Base-by-base conservation (phyloP, 1,140 invertebrate genomes). In the Anthonomus grandis region DNA sequence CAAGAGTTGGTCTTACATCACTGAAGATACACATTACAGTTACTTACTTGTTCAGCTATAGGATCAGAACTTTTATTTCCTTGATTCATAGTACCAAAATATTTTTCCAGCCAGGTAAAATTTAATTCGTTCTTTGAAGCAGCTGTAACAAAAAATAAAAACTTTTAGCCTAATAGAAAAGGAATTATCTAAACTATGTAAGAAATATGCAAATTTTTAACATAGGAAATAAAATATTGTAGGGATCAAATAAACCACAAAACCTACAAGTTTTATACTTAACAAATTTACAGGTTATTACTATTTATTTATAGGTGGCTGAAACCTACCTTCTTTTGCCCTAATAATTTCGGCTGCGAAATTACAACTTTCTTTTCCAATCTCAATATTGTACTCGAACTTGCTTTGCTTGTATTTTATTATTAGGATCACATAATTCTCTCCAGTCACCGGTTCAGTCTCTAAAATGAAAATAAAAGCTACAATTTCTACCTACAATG, bases 301-400 rank as follows among this genome's bases (percentile, higher is more conserved):
- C n/a, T n/a, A n/a, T n/a, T n/a, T n/a, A n/a, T n/a, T n/a, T n/a
- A n/a, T 25, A 46, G 24, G 44, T 21, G 17, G 75, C n/a, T n/a
- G n/a, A 48, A 48, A 48, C 18, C 5, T 77, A 83, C 81, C 66
- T 69, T 83, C 80, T 65, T 76, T 78, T 22, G 80, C 74, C 65
- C 75, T 62, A 12, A 67, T 69, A 19, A 73, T 52, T 59, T 70
- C 71, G 19, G 79, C 71, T 66, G 82, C 80, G 71, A 88, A 85
- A 62, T 78, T 76, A 55, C 80, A 81, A n/a, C 84, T 83, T 62
- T 78, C 79, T 51, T 77, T 70, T 25, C 81, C 80, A 67, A 81
- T 79, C 54, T 78, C 76, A 73, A 89, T 78, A 72, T 84, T 83
- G 70, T 87, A 82, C 24, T 80, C 69, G 18, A 84, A 71, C 64